phyloP scores from a whole-genome alignment of 2,888 invertebrate species.

The Stramonita haemastoma region DNA sequence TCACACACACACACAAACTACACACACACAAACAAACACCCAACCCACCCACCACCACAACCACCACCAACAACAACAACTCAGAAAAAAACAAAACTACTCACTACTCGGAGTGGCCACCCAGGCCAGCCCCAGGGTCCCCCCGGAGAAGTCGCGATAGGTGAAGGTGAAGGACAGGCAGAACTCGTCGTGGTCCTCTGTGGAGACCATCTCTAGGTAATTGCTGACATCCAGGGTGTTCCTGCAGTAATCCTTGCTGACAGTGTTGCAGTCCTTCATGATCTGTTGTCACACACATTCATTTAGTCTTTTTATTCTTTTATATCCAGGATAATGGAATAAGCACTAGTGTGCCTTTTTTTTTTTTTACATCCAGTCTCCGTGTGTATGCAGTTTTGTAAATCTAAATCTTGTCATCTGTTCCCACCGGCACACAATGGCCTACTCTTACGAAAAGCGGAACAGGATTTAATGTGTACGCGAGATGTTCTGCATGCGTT shows the following conservation, averaged over 20 bases:
- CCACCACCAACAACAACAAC: not conserved
- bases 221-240: conserved; percentile 54
- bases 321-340: too few species aligned
- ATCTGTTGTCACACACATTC: not conserved
- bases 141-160: conserved; percentile 97
- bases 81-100: not conserved
- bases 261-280: not conserved
- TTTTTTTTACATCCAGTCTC: too few species aligned
- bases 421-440: too few species aligned
- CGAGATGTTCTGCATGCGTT: too few species aligned
- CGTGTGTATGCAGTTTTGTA: too few species aligned
- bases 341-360: too few species aligned
- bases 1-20: too few species aligned
- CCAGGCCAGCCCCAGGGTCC: conserved; percentile 98
- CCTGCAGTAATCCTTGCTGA: conserved; percentile 36
- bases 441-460: too few species aligned
- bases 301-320: too few species aligned
- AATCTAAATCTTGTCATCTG: too few species aligned
- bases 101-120: conserved; percentile 85
- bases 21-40: conserved; percentile 83
- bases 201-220: conserved; percentile 82
- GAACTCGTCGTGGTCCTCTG: conserved; percentile 97
- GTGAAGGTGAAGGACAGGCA: conserved; percentile 99
- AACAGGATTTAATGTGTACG: too few species aligned
- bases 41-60: not conserved